phyloP scores from a whole-genome alignment of 1,140 invertebrate species.

The Drosophila punjabiensis region DNA sequence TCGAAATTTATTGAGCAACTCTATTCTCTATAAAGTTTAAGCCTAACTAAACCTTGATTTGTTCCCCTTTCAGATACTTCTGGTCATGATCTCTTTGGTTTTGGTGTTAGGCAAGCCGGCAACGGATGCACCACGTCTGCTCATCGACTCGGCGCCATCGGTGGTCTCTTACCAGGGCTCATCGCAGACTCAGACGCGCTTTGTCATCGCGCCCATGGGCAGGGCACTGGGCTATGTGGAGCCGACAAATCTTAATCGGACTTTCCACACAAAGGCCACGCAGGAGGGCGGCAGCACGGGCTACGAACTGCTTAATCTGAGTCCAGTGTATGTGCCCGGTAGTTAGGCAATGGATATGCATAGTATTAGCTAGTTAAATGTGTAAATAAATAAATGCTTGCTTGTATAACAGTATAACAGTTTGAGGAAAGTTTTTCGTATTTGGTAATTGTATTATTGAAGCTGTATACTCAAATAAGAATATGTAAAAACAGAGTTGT shows the following conservation, averaged over 20 bases:
- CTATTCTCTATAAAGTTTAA: background rate
- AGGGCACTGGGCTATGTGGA: constrained; percentile 76
- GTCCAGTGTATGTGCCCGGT: constrained; percentile 74
- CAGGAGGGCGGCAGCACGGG: constrained; percentile 32
- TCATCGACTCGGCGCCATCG: constrained; percentile 78
- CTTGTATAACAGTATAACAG: constrained; percentile 3
- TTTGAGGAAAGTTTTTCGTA: background rate
- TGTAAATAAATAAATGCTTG: constrained; percentile 35
- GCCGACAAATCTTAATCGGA: constrained; percentile 77
- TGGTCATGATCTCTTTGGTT: constrained; percentile 14
- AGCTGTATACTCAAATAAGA: no score
- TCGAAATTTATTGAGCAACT: background rate
- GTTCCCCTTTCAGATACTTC: constrained; percentile 18
- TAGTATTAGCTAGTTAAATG: constrained; percentile 35
- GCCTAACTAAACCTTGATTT: background rate
- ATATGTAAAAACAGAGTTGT: background rate
- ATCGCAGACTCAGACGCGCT: constrained; percentile 72
- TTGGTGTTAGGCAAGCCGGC: constrained; percentile 43
- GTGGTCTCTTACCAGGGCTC: constrained; percentile 82
- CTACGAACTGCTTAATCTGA: constrained; percentile 64
- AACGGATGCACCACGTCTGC: constrained; percentile 37
- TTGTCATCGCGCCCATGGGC: constrained; percentile 79
- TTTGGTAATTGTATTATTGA: no score
- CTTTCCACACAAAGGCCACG: constrained; percentile 58
- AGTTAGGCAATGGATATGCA: constrained; percentile 26